Conservation (phyloP, 2,888 invertebrate species). For the Sesamia inferens region DNA sequence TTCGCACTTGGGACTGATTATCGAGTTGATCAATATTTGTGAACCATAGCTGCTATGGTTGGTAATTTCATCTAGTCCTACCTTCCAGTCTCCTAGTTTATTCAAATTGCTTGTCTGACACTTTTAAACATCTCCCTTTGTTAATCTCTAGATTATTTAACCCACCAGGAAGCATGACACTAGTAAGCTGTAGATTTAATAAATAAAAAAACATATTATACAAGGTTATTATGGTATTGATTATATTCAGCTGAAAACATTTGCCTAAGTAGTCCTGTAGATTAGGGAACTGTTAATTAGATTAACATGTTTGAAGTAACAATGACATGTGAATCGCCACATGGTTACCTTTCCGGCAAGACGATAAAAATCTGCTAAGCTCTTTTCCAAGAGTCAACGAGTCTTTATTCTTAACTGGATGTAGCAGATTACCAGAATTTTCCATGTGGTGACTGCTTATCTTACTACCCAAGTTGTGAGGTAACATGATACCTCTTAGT, state of each 20-base stretch:
- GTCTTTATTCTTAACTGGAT: too few relatives aligned
- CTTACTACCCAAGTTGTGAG: neutral
- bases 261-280: conserved; percentile 1
- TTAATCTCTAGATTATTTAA: neutral
- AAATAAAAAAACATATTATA: neutral
- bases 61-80: neutral
- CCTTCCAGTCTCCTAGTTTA: neutral
- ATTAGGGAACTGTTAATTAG: conserved; percentile 31
- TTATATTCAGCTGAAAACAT: conserved; percentile 11
- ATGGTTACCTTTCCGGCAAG: neutral
- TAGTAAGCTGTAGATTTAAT: neutral
- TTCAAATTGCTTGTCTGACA: too few relatives aligned
- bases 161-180: neutral
- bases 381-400: too few relatives aligned
- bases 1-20: too few relatives aligned
- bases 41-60: accelerated
- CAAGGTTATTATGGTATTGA: conserved; percentile 25
- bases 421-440: too few relatives aligned
- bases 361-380: neutral
- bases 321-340: neutral
- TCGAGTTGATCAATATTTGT: neutral
- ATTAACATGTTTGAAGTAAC: conserved; percentile 26
- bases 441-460: too few relatives aligned
- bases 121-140: neutral
- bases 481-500: neutral